Conservation (phyloP, 2,797 vertebrate genomes). For the Cirrhinus molitorella region DNA sequence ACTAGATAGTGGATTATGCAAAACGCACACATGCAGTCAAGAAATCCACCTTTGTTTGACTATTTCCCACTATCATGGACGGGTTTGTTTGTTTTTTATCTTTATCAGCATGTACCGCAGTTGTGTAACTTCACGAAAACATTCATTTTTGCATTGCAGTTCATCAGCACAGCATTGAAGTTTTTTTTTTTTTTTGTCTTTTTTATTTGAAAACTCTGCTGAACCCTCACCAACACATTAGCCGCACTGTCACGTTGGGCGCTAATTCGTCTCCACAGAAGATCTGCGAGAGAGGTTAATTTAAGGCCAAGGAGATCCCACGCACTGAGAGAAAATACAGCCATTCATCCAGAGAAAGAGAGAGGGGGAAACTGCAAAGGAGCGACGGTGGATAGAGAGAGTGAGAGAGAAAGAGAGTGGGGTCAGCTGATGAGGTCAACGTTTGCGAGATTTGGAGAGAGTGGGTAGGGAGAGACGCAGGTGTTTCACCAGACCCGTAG, state of each 20-base stretch:
- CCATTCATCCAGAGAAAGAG: conserved; percentile 47
- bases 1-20: conserved; percentile 61
- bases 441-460: conserved; percentile 37
- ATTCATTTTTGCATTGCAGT: conserved; percentile 32
- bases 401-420: conserved; percentile 34
- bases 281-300: conserved; percentile 59
- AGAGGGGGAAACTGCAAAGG: conserved; percentile 30
- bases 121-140: conserved; percentile 17
- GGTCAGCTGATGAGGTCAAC: conserved; percentile 48
- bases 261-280: conserved; percentile 56
- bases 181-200: conserved; percentile 7
- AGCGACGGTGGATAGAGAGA: conserved; percentile 28
- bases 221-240: conserved; percentile 57
- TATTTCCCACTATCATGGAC: background rate
- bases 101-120: background rate
- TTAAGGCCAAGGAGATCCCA: conserved; percentile 59
- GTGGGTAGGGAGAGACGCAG: conserved; percentile 56
- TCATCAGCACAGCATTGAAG: conserved; percentile 33
- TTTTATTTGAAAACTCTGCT: conserved; percentile 51
- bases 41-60: background rate
- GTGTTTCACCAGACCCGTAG: conserved; percentile 57
- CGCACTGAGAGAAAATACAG: conserved; percentile 48
- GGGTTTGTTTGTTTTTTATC: background rate
- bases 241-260: conserved; percentile 46
- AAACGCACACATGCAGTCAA: conserved; percentile 1